Conservation (phyloP, 23 tunicate genomes). For the Trididemnum miniatum region DNA sequence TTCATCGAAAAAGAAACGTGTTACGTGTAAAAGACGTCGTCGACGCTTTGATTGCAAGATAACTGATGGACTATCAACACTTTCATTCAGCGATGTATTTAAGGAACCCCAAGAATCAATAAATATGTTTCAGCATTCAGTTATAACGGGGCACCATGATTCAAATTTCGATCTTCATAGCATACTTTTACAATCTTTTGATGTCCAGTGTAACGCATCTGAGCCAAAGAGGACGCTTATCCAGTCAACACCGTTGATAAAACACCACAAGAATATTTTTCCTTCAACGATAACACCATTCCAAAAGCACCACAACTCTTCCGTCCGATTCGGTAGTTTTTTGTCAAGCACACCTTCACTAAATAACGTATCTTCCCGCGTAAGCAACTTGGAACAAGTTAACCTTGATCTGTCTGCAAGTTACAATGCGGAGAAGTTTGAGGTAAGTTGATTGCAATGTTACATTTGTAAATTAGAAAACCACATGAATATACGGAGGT, state of each 20-base stretch:
- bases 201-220: not conserved
- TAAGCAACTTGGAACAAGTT: not conserved
- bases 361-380: not conserved
- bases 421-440: no score
- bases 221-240: not conserved
- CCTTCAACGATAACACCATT: not conserved
- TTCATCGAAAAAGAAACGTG: not conserved
- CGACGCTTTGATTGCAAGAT: slow-evolving; percentile 4
- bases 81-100: slow-evolving; percentile 1
- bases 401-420: not conserved
- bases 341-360: not conserved
- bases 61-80: slow-evolving; percentile 24
- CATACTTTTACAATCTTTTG: not conserved
- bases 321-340: not conserved
- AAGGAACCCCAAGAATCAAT: slow-evolving; percentile 15
- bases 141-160: slow-evolving; percentile 11
- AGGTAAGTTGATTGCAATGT: not conserved
- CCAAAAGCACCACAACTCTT: not conserved
- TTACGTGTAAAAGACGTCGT: not conserved
- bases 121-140: slow-evolving; percentile 17
- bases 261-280: not conserved
- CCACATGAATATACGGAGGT: no score
- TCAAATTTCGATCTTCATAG: not conserved
- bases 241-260: not conserved
- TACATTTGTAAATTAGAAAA: no score